phyloP scores from a whole-genome alignment of 1,140 invertebrate species.

The Lepidotrigona ventralis region DNA sequence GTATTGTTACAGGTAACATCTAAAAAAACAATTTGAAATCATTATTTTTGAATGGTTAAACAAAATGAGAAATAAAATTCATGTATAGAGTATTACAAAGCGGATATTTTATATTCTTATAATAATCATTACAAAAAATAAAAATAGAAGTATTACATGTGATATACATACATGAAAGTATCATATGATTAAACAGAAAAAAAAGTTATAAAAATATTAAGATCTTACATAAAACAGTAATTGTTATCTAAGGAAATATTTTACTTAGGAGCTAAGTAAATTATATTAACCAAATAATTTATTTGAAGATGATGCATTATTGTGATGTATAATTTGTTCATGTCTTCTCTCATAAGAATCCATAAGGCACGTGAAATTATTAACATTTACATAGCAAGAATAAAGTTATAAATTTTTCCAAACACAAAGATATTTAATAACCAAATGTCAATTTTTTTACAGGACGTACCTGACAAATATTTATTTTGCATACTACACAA shows the following conservation, averaged over 20 bases:
- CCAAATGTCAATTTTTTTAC: slow-evolving; percentile 7
- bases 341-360: background rate
- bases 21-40: background rate
- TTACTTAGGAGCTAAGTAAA: background rate
- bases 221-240: background rate
- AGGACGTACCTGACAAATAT: background rate
- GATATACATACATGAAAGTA: background rate
- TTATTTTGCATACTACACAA: slow-evolving; percentile 37
- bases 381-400: background rate
- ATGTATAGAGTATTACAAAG: background rate
- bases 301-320: background rate
- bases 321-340: background rate
- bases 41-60: background rate
- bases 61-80: background rate
- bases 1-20: background rate
- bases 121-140: no score
- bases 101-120: background rate
- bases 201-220: background rate
- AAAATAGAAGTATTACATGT: background rate
- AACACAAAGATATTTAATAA: slow-evolving; percentile 42
- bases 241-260: no score
- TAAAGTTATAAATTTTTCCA: background rate
- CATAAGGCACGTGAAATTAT: slow-evolving; percentile 4
- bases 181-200: background rate
- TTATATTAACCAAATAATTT: background rate